Evolutionary conservation across 2,888 invertebrate genomes (phyloP), one percentile per base, ranked within the genome.

Genomic region (Stegophylla sp.): DNA sequence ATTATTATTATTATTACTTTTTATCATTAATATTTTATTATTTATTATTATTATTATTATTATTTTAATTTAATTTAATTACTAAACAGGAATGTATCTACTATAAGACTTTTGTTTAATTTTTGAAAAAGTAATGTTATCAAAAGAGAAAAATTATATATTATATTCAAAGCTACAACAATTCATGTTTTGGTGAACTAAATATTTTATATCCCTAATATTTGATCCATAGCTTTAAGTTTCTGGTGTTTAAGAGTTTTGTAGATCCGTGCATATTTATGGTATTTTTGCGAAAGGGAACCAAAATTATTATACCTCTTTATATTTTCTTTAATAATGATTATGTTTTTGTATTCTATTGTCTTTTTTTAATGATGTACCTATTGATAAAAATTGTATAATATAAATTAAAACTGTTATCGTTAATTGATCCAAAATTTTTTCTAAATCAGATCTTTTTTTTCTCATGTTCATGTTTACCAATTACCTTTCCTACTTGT

Each of bases 71-170:
- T 53, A 76, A 76, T 56, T 76, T 53, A 51, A 28, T 53, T 76
- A 26, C 23, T 66, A 67, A 66, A 76, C 26, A 43, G 20, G 23
- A 63, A 51, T 64, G 28, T 51, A 34, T 12, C 51, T 63, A 10
- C 15, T 61, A 28, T 61, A 61, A 45, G 9, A 73, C 7, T 63
- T 75, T 48, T 51, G 63, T 63, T 75, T 75, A 63, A 51, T 51
- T 63, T 64, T 63, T 74, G 48, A 74, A 75, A 74, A 75, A 64
- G 23, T 59, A 43, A 73, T 75, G 63, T 75, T 75, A 51, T 75
- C 63, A 26, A 75, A 51, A 63, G 17, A 64, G 34, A 23, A 75
- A 61, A 75, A 75, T 63, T 63, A 63, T 74, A 74, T 75, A 75
- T 63, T 75, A 63, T 75, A 64, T 75, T 75, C 63, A 63, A 74